Base-by-base conservation (phyloP, 2,888 invertebrate genomes). In the Shargacucullia verbasci region DNA sequence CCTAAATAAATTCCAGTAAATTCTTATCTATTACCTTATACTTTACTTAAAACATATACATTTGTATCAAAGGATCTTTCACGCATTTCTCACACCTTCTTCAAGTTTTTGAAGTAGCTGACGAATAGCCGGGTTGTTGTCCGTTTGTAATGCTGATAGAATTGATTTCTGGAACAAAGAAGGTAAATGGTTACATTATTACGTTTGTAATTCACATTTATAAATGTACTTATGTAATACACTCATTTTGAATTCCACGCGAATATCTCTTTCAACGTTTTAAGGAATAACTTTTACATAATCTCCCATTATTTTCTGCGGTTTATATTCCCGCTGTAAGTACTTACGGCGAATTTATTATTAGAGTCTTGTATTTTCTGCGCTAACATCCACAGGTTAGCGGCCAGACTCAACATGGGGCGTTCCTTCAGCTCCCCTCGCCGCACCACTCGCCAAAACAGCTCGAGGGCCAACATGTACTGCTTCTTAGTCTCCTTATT, bases 311-410 rank as follows among this genome's bases (percentile, higher is more conserved):
- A 33, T 14, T 38, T 13, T 47, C 11, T 47, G 20, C 20, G 8
- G 11, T 12, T 25, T 13, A 25, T 6, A 38, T 11, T n/a, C n/a
- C 59, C 60, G 41, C 37, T 10, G 15, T n/a, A 40, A 4, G 10
- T 20, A 50, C 88, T 88, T 64, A 92, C 92, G 40, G 87, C 84
- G 31, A 86, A 69, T 72, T 85, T 91, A 59, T 83, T 84, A 62
- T 89, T 87, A 0, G 87, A 81, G 50, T 90, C 88, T 45, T 89
- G 89, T 35, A 88, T 54, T 87, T 97, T 98, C 70, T 96, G 95
- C 13, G 97, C 95, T 68, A 98, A 91, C 80, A 96, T 95, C 98
- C 98, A 98, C 39, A 99, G 92, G 88, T 98, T 98, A 0, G 95
- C 83, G 0, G 97, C 97, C 59, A 99, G 92, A 49, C 94, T 95